Evolutionary conservation across 2,113 vertebrate genomes (phyloP).

Genomic region (Hypanus sabinus): DNA sequence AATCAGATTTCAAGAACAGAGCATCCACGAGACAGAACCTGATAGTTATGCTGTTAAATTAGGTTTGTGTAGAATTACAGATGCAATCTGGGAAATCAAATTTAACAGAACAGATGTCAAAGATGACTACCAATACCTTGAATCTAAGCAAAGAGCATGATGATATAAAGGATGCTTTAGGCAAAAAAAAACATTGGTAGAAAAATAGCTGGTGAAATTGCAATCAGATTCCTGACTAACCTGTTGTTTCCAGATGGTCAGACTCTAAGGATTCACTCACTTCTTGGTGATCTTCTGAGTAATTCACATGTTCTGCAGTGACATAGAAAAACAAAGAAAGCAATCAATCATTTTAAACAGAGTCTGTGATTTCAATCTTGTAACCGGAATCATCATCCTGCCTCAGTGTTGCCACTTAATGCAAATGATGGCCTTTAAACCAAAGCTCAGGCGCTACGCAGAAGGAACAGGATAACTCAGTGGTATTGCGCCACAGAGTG

Average conservation of each 20-base stretch:
- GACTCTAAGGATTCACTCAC: background rate
- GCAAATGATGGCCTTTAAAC: background rate
- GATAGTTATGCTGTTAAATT: background rate
- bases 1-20: background rate
- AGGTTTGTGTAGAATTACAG: background rate
- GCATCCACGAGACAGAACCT: background rate
- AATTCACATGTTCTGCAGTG: background rate
- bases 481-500: conserved; percentile 11
- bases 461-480: background rate
- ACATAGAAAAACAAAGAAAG: background rate
- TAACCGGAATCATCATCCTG: background rate
- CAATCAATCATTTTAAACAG: conserved; percentile 12
- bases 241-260: conserved; percentile 16
- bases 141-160: background rate
- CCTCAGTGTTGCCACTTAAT: background rate
- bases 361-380: background rate
- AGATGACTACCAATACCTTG: background rate
- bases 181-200: background rate
- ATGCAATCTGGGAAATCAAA: background rate
- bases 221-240: background rate
- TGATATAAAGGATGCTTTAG: background rate
- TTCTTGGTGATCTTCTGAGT: conserved; percentile 20
- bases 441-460: background rate
- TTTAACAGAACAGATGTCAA: conserved; percentile 7
- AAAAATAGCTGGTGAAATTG: background rate